Percentiles rank a stretch among this genome's conserved stretches.
These are phyloP conservation scores for Lerema accius DNA, from an alignment of 1,140 invertebrate species.

Conservation along the genomic window DNA sequence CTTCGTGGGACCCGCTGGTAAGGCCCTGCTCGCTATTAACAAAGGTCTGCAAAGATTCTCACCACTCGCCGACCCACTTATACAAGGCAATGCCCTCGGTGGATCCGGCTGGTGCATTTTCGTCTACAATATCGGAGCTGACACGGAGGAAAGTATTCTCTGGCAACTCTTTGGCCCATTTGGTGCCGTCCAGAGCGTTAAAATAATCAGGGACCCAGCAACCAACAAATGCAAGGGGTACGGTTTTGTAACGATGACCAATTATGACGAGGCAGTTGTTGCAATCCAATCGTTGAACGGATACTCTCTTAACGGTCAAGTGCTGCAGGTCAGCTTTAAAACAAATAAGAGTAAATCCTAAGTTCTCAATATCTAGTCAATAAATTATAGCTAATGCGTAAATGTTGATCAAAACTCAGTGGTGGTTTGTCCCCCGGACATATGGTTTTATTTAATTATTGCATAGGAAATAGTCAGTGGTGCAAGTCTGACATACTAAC, in stretches of 20 bases:
- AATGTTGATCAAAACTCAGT: conserved; percentile 79
- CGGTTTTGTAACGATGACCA: conserved; percentile 97
- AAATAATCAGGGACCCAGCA: conserved; percentile 94
- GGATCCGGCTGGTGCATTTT: conserved; percentile 95
- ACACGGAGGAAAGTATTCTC: conserved; percentile 94
- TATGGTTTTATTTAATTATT: conserved; percentile 58
- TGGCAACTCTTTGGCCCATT: conserved; percentile 97
- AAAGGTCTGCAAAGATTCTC: conserved; percentile 95
- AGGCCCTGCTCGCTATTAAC: conserved; percentile 94
- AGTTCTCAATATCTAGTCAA: conserved; percentile 77
- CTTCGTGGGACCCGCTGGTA: conserved; percentile 83
- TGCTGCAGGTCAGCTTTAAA: conserved; percentile 96
- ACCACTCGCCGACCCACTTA: conserved; percentile 90
- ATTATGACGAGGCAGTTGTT: conserved; percentile 95
- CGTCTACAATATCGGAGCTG: conserved; percentile 96
- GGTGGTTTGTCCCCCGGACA: conserved; percentile 69
- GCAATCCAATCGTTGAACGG: conserved; percentile 96
- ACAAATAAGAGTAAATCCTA: conserved; percentile 89
- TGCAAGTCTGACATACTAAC: conserved; percentile 67
- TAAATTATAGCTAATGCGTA: conserved; percentile 81
- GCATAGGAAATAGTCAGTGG: conserved; percentile 52
- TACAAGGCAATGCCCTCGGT: conserved; percentile 89
- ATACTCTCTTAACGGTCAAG: conserved; percentile 93
- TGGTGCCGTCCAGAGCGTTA: conserved; percentile 95
- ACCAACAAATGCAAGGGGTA: conserved; percentile 97